phyloP scores from a whole-genome alignment of 2,797 vertebrate species.

The Cynodonichthys magdalenae region DNA sequence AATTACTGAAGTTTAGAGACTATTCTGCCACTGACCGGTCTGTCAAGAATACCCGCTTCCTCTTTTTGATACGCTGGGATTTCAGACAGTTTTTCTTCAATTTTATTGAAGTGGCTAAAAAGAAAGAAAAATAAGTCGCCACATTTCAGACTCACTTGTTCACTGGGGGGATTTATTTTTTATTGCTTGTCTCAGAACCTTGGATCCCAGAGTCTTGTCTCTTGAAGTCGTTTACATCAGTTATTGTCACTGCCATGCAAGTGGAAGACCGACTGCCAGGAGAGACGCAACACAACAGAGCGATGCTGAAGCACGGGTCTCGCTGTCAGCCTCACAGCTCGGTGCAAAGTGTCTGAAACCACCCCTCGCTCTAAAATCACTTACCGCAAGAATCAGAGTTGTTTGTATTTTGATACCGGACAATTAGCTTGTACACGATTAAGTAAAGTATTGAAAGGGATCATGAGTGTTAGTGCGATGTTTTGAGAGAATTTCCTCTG shows the following conservation, averaged over 20 bases:
- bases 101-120: conserved; percentile 42
- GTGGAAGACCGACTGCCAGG: conserved; percentile 60
- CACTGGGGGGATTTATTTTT: conserved; percentile 26
- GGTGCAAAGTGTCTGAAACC: background rate
- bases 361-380: conserved; percentile 35
- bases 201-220: conserved; percentile 55
- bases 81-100: conserved; percentile 34
- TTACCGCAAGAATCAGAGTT: conserved; percentile 40
- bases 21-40: background rate
- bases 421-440: conserved; percentile 58
- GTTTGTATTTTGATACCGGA: conserved; percentile 49
- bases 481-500: conserved; percentile 59
- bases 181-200: conserved; percentile 3
- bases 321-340: background rate
- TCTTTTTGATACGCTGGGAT: conserved; percentile 49
- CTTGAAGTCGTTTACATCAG: conserved; percentile 49
- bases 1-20: conserved; percentile 27
- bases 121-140: conserved; percentile 12
- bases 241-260: conserved; percentile 69
- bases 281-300: conserved; percentile 17
- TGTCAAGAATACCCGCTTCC: conserved; percentile 19
- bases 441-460: conserved; percentile 67
- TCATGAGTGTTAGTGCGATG: conserved; percentile 65
- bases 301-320: conserved; percentile 19
- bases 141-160: conserved; percentile 23